phyloP scores from a whole-genome alignment of 2,888 invertebrate genomes.

The Lagria hirta region DNA sequence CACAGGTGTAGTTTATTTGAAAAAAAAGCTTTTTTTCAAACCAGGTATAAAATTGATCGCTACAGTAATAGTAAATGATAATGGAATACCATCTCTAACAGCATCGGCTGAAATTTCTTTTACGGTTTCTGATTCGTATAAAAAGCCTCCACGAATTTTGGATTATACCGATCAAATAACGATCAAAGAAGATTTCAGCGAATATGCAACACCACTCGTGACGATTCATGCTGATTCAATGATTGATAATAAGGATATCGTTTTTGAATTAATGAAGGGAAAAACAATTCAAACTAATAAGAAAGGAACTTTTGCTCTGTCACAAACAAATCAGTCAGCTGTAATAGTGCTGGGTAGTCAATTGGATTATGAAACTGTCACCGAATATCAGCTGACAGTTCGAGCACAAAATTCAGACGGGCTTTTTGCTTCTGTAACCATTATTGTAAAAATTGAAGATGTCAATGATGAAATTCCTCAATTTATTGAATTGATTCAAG shows the following conservation, averaged over 20 bases:
- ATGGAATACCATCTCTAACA: constrained; percentile 65
- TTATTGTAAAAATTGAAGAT: constrained; percentile 78
- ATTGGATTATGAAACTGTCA: constrained; percentile 82
- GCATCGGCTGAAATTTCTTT: constrained; percentile 79
- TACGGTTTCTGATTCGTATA: constrained; percentile 82
- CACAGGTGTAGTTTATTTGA: constrained; percentile 73
- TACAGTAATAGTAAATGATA: constrained; percentile 76
- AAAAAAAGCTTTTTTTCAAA: constrained; percentile 41
- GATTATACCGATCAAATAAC: constrained; percentile 63
- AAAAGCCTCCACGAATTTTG: constrained; percentile 77
- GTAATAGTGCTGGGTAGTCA: constrained; percentile 74
- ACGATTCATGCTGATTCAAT: constrained; percentile 74
- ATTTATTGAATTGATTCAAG: constrained; percentile 79
- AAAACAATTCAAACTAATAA: constrained; percentile 86
- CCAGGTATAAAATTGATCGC: constrained; percentile 66
- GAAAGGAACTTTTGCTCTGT: constrained; percentile 70
- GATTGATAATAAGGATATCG: constrained; percentile 72
- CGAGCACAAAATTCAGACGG: constrained; percentile 79
- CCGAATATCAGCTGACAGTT: constrained; percentile 81
- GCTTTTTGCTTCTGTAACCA: constrained; percentile 75
- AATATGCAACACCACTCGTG: constrained; percentile 58
- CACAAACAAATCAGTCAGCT: constrained; percentile 66
- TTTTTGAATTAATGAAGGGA: constrained; percentile 79
- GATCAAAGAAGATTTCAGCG: constrained; percentile 72
- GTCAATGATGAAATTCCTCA: constrained; percentile 90